A percentile compares a stretch with the other conserved stretches of the same genome.
These are phyloP conservation scores for Anguilla rostrata DNA, from an alignment of 2,113 vertebrate genomes.

Conservation along the genomic window DNA sequence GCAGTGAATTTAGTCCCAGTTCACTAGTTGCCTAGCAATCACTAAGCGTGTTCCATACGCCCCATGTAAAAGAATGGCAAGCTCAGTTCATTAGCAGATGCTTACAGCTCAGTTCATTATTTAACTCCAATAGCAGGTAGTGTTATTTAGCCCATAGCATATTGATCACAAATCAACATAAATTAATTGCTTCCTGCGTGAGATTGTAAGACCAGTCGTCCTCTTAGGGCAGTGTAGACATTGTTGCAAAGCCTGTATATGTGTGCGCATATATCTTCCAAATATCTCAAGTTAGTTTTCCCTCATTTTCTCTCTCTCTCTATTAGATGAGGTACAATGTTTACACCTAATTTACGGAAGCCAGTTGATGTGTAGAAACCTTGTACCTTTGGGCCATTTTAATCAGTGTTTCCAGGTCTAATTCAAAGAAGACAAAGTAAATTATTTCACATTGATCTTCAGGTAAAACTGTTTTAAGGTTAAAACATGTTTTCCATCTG, in stretches of 20 bases:
- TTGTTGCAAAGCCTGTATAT: not conserved
- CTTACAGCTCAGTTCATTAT: not conserved
- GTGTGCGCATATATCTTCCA: not conserved
- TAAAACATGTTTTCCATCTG: not conserved
- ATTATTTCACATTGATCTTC: not conserved
- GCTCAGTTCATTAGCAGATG: not conserved
- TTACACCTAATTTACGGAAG: not conserved
- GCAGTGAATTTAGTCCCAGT: conserved; percentile 13
- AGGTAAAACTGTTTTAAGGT: not conserved
- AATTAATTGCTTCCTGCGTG: not conserved
- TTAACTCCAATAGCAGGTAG: not conserved
- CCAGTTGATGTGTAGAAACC: not conserved
- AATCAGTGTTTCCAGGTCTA: not conserved
- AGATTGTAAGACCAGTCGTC: not conserved
- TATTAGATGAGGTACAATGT: not conserved
- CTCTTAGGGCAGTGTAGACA: not conserved
- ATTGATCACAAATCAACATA: not conserved
- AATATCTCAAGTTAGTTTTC: not conserved
- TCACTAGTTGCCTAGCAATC: conserved; percentile 20
- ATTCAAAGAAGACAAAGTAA: not conserved
- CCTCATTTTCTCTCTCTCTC: not conserved
- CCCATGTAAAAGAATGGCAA: not conserved
- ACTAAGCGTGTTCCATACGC: not conserved
- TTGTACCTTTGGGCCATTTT: not conserved
- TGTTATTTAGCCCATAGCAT: not conserved